Evolutionary conservation across 2,797 vertebrate species (phyloP).

Genomic region (Tapera naevia): DNA sequence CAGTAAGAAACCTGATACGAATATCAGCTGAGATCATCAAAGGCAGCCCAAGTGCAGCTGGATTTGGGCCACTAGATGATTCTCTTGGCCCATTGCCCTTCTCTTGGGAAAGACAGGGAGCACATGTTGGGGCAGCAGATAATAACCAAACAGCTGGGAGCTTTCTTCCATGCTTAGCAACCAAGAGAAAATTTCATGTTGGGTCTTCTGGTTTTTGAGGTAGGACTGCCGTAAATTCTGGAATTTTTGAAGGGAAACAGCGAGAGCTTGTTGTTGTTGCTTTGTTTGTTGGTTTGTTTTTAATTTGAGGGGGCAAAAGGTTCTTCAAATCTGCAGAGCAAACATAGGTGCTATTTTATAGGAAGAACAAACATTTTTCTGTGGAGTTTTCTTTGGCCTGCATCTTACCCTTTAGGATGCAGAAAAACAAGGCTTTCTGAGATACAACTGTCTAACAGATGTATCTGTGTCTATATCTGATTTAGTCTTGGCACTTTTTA

Average conservation of each 20-base stretch:
- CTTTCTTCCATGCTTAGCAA: background rate
- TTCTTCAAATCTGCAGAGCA: background rate
- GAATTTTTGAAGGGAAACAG: background rate
- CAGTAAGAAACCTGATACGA: background rate
- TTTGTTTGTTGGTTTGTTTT: background rate
- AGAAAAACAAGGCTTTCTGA: background rate
- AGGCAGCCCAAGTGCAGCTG: background rate
- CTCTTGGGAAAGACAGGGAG: conserved; percentile 22
- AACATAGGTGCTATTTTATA: fast-evolving
- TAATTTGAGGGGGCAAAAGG: fast-evolving
- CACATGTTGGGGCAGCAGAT: conserved; percentile 34
- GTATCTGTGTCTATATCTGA: background rate
- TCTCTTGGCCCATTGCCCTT: conserved; percentile 25
- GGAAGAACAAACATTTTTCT: background rate
- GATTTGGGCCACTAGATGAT: conserved; percentile 27
- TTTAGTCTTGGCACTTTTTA: background rate
- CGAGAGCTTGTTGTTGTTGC: background rate
- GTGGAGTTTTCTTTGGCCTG: background rate
- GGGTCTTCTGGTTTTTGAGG: background rate
- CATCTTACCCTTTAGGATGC: background rate
- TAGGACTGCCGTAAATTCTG: background rate
- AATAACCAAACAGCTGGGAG: conserved; percentile 24
- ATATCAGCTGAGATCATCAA: background rate
- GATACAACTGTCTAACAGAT: background rate
- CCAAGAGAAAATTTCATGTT: background rate